Evolutionary conservation across 2,888 invertebrate genomes (phyloP).

Genomic region (Meliscaeva auricollis): DNA sequence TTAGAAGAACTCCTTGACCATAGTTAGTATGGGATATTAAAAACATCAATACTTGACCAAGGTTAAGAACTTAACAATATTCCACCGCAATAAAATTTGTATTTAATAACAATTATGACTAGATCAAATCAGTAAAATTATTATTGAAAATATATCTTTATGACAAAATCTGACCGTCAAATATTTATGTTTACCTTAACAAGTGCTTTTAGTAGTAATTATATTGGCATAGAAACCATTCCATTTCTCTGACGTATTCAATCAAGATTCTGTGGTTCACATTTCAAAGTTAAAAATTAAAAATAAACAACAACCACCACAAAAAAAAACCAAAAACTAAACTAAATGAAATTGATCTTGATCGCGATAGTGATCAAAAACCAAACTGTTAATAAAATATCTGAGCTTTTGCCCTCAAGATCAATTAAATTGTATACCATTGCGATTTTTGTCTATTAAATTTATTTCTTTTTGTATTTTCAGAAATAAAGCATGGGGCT

Average conservation of each 20-base stretch:
- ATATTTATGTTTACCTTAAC: conserved; percentile 29
- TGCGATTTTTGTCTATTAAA: conserved; percentile 11
- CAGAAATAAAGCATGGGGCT: conserved; percentile 86
- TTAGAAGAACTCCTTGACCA: conserved; percentile 7
- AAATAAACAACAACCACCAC: not conserved
- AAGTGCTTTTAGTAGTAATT: conserved; percentile 8
- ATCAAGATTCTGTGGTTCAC: not conserved
- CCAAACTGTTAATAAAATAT: not conserved
- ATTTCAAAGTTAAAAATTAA: not conserved
- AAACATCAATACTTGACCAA: not conserved
- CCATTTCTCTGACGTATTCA: conserved; percentile 8
- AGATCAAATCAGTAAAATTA: conserved; percentile 5
- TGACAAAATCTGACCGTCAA: conserved; percentile 3
- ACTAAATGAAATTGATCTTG: conserved; percentile 6
- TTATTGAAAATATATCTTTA: not conserved
- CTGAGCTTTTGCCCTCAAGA: conserved; percentile 10
- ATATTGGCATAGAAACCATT: conserved; percentile 15
- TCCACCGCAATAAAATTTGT: not conserved
- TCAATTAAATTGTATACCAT: conserved; percentile 19
- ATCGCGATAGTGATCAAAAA: not conserved
- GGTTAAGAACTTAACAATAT: not conserved
- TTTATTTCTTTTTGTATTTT: conserved; percentile 64
- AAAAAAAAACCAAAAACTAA: not conserved
- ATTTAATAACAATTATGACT: conserved; percentile 1
- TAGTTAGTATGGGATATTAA: not conserved